A percentile compares a stretch with the other conserved stretches of the same genome.
These are phyloP conservation scores for Vanessa cardui DNA, from an alignment of 2,888 invertebrate species.

Conservation along the genomic window DNA sequence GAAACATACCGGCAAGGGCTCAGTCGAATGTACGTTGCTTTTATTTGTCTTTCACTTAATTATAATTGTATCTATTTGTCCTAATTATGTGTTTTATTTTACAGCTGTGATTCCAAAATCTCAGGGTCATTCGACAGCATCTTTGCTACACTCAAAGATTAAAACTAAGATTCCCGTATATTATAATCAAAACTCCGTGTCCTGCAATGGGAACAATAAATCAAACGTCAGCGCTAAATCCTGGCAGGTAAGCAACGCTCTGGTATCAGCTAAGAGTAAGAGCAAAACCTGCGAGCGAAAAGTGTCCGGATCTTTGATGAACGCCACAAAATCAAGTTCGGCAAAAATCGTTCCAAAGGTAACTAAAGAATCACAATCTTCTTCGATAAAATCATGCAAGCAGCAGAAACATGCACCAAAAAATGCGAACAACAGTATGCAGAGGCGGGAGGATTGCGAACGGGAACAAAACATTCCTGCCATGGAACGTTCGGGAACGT, in stretches of 20 bases:
- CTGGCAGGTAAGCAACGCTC: constrained; percentile 8
- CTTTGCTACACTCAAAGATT: constrained; percentile 43
- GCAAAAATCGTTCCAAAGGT: constrained; percentile 78
- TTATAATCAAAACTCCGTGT: constrained; percentile 47
- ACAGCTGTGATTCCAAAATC: constrained; percentile 52
- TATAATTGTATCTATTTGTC: background rate
- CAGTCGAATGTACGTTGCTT: constrained; percentile 53
- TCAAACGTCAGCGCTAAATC: constrained; percentile 3
- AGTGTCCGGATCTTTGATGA: constrained; percentile 70
- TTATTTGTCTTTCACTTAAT: background rate
- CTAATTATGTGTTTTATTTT: constrained; percentile 30
- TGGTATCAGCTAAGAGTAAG: constrained; percentile 11
- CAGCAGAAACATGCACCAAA: constrained; percentile 32
- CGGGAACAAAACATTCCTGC: constrained; percentile 49
- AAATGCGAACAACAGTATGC: constrained; percentile 23
- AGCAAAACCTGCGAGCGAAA: constrained; percentile 48
- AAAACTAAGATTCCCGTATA: constrained; percentile 68
- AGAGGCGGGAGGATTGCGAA: constrained; percentile 39
- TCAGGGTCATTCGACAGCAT: constrained; percentile 36
- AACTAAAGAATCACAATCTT: constrained; percentile 48
- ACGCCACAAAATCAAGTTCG: constrained; percentile 83
- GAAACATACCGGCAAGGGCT: constrained; percentile 56
- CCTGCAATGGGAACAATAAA: constrained; percentile 19
- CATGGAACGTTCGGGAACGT: constrained; percentile 87
- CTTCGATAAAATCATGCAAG: constrained; percentile 25